Evolutionary conservation across 2,888 invertebrate species (phyloP).

Genomic region (Euphydryas editha): DNA sequence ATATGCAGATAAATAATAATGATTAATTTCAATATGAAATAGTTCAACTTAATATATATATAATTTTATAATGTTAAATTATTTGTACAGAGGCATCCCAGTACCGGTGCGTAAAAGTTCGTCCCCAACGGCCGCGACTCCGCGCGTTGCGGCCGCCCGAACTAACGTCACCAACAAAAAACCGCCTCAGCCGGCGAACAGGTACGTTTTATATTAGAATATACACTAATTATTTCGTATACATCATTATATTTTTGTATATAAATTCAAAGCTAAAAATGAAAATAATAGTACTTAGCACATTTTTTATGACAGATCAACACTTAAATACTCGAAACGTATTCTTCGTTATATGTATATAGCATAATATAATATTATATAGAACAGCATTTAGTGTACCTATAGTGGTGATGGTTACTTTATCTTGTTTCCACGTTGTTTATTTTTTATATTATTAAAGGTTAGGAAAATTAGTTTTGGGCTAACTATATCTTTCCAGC

Average conservation of each 20-base stretch:
- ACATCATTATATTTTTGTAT: background rate
- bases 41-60: no score
- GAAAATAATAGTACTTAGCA: background rate
- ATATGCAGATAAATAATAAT: no score
- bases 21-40: no score
- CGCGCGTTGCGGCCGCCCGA: conserved; percentile 52
- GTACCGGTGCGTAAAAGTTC: conserved; percentile 77
- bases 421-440: background rate
- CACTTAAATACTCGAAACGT: background rate
- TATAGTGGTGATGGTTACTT: conserved; percentile 18
- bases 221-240: background rate
- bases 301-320: background rate
- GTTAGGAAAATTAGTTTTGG: conserved; percentile 2
- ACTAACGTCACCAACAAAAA: conserved; percentile 57
- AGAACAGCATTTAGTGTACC: background rate
- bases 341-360: background rate
- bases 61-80: no score
- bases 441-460: background rate
- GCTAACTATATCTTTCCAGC: conserved; percentile 7
- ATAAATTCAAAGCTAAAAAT: background rate
- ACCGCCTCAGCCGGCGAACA: conserved; percentile 70
- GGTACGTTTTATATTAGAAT: conserved; percentile 52
- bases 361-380: background rate
- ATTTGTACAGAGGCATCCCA: conserved; percentile 76
- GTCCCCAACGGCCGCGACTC: conserved; percentile 69